Evolutionary conservation across 92 coral and sea anemone species (phyloP).

Genomic region (Parazoanthus atlanticus): DNA sequence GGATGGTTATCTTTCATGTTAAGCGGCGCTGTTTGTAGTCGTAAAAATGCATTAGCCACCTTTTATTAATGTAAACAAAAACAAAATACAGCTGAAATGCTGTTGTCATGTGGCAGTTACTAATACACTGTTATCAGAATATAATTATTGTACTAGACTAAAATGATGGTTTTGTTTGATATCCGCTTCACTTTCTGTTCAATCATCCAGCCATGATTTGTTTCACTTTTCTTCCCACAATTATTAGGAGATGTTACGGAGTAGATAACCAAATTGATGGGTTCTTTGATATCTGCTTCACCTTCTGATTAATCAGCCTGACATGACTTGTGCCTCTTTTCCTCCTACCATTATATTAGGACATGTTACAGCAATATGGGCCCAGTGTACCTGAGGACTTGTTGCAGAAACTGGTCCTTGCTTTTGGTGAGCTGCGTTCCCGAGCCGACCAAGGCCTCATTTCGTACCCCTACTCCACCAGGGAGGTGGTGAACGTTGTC

Average conservation of each 20-base stretch:
- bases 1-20: too few species aligned
- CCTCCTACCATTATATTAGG: conserved; percentile 41
- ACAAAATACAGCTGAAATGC: too few species aligned
- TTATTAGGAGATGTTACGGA: too few species aligned
- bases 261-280: too few species aligned
- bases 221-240: background rate
- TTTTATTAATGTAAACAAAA: too few species aligned
- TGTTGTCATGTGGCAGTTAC: too few species aligned
- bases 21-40: too few species aligned
- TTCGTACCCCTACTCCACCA: conserved; percentile 96
- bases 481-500: conserved; percentile 97
- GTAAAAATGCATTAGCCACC: too few species aligned
- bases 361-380: conserved; percentile 96
- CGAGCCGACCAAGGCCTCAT: conserved; percentile 96
- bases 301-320: background rate
- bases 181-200: background rate
- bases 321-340: background rate
- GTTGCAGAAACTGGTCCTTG: conserved; percentile 84
- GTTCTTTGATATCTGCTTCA: background rate
- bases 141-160: too few species aligned
- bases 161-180: too few species aligned
- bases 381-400: conserved; percentile 87
- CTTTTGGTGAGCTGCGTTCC: conserved; percentile 93
- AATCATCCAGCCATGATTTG: background rate
- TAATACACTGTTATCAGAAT: too few species aligned